Percentiles rank a stretch among this genome's conserved stretches.
phyloP scores from a whole-genome alignment of 2,888 invertebrate genomes.

The Bruchidius siliquastri region DNA sequence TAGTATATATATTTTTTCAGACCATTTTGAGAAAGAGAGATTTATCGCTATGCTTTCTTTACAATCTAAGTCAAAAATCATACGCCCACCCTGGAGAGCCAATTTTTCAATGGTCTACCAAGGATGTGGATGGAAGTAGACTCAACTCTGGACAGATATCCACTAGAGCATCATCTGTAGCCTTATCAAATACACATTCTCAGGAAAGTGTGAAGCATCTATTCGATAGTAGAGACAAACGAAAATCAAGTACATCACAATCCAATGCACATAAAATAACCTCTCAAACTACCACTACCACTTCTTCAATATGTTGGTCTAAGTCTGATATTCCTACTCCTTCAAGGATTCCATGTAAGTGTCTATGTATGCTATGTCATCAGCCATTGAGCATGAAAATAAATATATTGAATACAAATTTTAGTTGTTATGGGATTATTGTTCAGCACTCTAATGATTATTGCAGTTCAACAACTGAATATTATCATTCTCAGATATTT shows the following conservation, averaged over 20 bases:
- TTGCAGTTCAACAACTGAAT: no score
- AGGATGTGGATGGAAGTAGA: neutral
- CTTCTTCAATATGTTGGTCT: slow-evolving; percentile 33
- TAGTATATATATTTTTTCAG: no score
- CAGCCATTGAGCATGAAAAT: no score
- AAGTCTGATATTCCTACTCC: slow-evolving; percentile 34
- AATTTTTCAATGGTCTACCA: slow-evolving; percentile 20
- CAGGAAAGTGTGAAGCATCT: slow-evolving; percentile 34
- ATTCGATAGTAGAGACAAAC: slow-evolving; percentile 26
- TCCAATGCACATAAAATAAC: slow-evolving; percentile 15
- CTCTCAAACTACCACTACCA: slow-evolving; percentile 32
- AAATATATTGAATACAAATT: no score
- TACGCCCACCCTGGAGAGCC: slow-evolving; percentile 15
- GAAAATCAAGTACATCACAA: slow-evolving; percentile 16
- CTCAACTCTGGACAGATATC: slow-evolving; percentile 10
- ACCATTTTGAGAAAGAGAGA: slow-evolving; percentile 36
- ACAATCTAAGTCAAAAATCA: slow-evolving; percentile 26
- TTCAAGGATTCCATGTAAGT: slow-evolving; percentile 27
- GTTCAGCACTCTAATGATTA: no score
- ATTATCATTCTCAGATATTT: slow-evolving; percentile 3
- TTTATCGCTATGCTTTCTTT: slow-evolving; percentile 36
- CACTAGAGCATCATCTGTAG: slow-evolving; percentile 13
- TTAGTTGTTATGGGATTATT: no score
- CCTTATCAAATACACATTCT: slow-evolving; percentile 29
- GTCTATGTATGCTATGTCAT: no score